Percentiles rank a stretch among this genome's conserved stretches.
Evolutionary conservation across 2,797 vertebrate genomes (phyloP).

Genomic region (Streptopelia turtur): DNA sequence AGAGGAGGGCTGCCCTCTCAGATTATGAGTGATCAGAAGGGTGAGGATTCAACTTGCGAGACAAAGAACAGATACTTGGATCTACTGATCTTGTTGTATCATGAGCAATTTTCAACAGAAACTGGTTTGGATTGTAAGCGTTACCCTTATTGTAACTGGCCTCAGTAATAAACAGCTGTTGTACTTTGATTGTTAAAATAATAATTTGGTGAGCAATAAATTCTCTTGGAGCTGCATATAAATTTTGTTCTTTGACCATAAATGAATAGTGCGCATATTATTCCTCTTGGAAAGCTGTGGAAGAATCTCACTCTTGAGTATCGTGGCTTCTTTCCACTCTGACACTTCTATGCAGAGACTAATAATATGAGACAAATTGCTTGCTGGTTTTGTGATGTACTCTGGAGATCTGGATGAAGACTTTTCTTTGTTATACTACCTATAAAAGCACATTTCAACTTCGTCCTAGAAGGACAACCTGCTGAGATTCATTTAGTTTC

Average conservation of each 20-base stretch:
- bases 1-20: background rate
- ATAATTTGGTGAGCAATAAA: background rate
- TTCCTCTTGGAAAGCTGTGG: background rate
- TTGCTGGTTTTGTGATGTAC: background rate
- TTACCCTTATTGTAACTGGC: background rate
- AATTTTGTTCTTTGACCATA: background rate
- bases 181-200: background rate
- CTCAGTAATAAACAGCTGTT: background rate
- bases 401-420: slow-evolving; percentile 3
- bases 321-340: background rate
- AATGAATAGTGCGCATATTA: background rate
- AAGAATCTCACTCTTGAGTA: background rate
- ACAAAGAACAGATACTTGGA: background rate
- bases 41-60: background rate
- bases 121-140: background rate
- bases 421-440: background rate
- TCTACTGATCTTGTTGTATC: background rate
- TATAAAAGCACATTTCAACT: slow-evolving; percentile 49
- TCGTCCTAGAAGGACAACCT: slow-evolving; percentile 51
- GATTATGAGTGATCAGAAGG: background rate
- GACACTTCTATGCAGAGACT: background rate
- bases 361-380: background rate
- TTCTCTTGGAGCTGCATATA: background rate
- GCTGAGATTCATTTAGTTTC: slow-evolving; percentile 63
- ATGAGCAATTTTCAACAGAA: background rate